Evolutionary conservation across 2,888 invertebrate genomes (phyloP), one percentile per base, ranked within the genome.

Genomic region (Allophyes oxyacanthae): DNA sequence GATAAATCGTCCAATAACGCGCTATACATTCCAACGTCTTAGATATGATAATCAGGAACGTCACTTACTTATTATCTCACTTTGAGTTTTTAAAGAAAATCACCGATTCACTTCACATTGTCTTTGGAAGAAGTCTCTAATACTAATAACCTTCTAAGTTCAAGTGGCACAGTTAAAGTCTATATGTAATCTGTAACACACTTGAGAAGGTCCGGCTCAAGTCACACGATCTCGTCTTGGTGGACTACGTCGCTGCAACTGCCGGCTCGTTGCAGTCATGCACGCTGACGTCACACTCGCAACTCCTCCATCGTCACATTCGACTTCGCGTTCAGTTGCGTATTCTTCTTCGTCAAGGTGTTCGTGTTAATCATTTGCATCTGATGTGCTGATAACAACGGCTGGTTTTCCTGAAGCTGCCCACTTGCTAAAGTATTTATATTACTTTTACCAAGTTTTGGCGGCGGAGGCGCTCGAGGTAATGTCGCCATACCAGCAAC

Each of bases 281-380:
- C 94, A 75, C 94, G 86, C 89, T 94, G 94, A 85, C 95, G 97
- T 97, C 97, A 97, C 96, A 97, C 97, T 60, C 97, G 92, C 91
- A 97, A 83, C 89, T 97, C 97, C 92, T 97, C 97, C 97, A 97
- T 97, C 73, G 95, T 94, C 64, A 94, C 89, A 48, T 92, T 92
- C 52, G 94, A 94, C 77, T 95, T 95, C 20, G 95, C 95, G 90
- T 95, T 95, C 87, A 95, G 73, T 74, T 95, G 95, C 14, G 95
- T 95, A 81, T 96, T 96, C 87, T 97, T 96, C 90, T 97, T 97
- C 43, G 97, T 97, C 60, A 97, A 81, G 1, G 97, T 97, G 52
- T 95, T 96, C 41, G 97, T 96, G 73, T 97, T 97, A 64, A 97
- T 96, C 93, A 97, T 95, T 81, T 97, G 97, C 91, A 97, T 95